phyloP scores from a whole-genome alignment of 1,140 invertebrate species.

The Drosophila bifasciata region DNA sequence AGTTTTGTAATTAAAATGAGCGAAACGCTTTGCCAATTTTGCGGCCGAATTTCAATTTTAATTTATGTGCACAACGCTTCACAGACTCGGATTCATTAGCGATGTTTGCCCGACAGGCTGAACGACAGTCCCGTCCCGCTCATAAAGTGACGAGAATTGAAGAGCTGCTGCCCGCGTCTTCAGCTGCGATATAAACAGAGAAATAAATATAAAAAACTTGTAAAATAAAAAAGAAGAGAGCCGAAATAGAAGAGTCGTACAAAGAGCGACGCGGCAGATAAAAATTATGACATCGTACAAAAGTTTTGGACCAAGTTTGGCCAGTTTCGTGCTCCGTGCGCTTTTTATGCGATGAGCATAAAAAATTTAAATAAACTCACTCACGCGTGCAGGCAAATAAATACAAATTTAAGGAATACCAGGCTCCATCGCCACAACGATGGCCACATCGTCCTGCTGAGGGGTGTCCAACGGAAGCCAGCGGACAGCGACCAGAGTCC shows the following conservation, averaged over 20 bases:
- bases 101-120: conserved; percentile 25
- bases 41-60: conserved; percentile 65
- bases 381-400: conserved; percentile 64
- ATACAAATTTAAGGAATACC: conserved; percentile 58
- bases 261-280: conserved; percentile 30
- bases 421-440: conserved; percentile 1
- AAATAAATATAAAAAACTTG: conserved; percentile 38
- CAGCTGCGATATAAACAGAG: conserved; percentile 8
- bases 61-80: conserved; percentile 49
- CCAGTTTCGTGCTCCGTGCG: conserved; percentile 9
- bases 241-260: conserved; percentile 20
- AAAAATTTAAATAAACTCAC: conserved; percentile 61
- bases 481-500: too few relatives aligned
- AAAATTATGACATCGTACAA: conserved; percentile 66
- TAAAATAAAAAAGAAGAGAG: conserved; percentile 39
- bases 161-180: conserved; percentile 4
- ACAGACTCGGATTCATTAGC: conserved; percentile 51
- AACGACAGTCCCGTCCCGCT: conserved; percentile 1
- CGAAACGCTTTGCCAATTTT: conserved; percentile 46
- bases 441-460: conserved; percentile 2
- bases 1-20: conserved; percentile 73
- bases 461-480: too few relatives aligned
- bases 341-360: conserved; percentile 50
- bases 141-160: conserved; percentile 2
- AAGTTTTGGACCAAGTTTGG: conserved; percentile 56